phyloP scores from a whole-genome alignment of 2,797 vertebrate genomes.

The Dryobates pubescens region DNA sequence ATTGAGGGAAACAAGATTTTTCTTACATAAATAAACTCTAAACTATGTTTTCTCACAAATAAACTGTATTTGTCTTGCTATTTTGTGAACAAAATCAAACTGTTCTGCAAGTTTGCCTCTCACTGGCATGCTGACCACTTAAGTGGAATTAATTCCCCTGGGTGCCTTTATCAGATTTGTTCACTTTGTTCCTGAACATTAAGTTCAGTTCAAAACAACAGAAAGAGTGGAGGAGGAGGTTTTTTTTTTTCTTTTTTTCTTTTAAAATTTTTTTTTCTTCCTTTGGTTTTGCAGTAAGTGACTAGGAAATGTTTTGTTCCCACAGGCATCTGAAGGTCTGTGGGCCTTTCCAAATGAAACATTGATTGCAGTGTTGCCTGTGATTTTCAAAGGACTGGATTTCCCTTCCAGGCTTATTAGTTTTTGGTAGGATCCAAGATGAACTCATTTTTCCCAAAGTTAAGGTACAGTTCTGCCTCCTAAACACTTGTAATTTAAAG shows the following conservation, averaged over 20 bases:
- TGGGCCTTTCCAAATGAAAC: not conserved
- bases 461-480: not conserved
- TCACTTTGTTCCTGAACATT: conserved; percentile 4
- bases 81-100: conserved; percentile 3
- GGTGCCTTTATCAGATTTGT: not conserved
- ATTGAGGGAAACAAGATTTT: not conserved
- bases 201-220: conserved; percentile 23
- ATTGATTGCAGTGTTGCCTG: not conserved
- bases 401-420: not conserved
- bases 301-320: conserved; percentile 10
- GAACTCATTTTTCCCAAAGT: not conserved
- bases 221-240: not conserved
- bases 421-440: not conserved
- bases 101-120: not conserved
- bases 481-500: not conserved
- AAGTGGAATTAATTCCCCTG: not conserved
- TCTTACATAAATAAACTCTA: not conserved
- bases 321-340: not conserved
- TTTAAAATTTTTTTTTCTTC: not conserved
- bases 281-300: not conserved
- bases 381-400: not conserved
- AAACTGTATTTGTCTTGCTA: not conserved
- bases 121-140: not conserved
- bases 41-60: not conserved
- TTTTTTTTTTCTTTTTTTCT: not conserved